phyloP scores from a whole-genome alignment of 2,888 invertebrate species.

The Noctua fimbriata region DNA sequence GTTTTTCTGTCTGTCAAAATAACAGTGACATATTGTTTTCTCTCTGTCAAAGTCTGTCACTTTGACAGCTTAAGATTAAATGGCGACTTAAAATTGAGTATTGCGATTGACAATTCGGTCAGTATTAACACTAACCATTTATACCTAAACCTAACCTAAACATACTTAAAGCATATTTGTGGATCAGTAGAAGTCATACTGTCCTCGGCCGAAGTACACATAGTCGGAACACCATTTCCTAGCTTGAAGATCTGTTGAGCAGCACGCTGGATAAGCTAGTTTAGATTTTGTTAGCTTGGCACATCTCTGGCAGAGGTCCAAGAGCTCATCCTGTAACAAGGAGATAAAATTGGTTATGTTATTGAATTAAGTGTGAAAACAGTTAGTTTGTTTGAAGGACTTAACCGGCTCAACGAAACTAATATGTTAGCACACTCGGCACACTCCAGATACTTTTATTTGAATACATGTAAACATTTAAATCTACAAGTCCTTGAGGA shows the following conservation, averaged over 20 bases:
- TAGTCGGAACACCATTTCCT: conserved; percentile 91
- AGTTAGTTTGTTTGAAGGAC: not conserved
- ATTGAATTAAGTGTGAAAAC: not conserved
- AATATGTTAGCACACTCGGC: too few relatives aligned
- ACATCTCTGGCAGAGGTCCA: conserved; percentile 91
- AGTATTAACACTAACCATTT: conserved; percentile 10
- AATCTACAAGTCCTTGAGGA: too few relatives aligned
- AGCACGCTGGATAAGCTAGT: conserved; percentile 91
- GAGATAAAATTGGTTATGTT: conserved; percentile 10
- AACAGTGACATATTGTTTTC: not conserved
- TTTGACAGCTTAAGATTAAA: not conserved
- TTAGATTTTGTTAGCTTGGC: conserved; percentile 91
- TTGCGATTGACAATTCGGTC: conserved; percentile 2
- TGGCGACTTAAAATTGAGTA: not conserved
- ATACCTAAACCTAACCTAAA: conserved; percentile 7
- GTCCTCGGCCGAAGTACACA: conserved; percentile 89
- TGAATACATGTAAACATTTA: too few relatives aligned
- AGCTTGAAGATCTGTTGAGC: conserved; percentile 89
- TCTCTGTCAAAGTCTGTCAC: not conserved
- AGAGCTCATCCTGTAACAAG: conserved; percentile 85
- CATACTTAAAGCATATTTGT: conserved; percentile 13
- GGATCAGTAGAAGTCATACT: conserved; percentile 78
- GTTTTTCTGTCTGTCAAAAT: not conserved
- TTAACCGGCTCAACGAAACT: too few relatives aligned
- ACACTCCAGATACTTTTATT: too few relatives aligned